Percentiles rank a stretch among this genome's conserved stretches.
Evolutionary conservation across 2,888 invertebrate species (phyloP).

Genomic region (Dorcus parallelipipedus): DNA sequence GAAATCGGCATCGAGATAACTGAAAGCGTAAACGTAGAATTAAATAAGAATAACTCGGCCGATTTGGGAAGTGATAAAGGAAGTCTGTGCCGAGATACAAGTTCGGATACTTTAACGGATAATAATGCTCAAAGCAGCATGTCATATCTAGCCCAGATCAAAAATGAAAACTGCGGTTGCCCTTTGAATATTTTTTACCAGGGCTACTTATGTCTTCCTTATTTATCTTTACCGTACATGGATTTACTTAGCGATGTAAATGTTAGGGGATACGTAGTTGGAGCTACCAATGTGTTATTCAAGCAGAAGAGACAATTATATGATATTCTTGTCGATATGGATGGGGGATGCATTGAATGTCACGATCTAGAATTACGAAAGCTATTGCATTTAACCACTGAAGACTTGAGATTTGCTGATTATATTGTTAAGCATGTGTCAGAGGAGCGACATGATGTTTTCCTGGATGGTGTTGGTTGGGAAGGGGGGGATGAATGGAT

Average conservation of each 20-base stretch:
- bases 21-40: slow-evolving; percentile 40
- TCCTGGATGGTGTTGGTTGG: slow-evolving; percentile 72
- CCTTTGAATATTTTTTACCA: slow-evolving; percentile 85
- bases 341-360: slow-evolving; percentile 79
- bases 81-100: slow-evolving; percentile 66
- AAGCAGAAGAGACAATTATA: slow-evolving; percentile 90
- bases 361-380: slow-evolving; percentile 76
- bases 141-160: slow-evolving; percentile 61
- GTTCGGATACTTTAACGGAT: slow-evolving; percentile 61
- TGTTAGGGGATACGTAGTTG: slow-evolving; percentile 83
- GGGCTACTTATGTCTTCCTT: slow-evolving; percentile 93
- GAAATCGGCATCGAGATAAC: slow-evolving; percentile 46
- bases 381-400: slow-evolving; percentile 85
- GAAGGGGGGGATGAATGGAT: slow-evolving; percentile 98
- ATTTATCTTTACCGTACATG: slow-evolving; percentile 90
- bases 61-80: slow-evolving; percentile 37
- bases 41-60: slow-evolving; percentile 31
- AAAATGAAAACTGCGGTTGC: slow-evolving; percentile 76
- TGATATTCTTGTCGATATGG: slow-evolving; percentile 89
- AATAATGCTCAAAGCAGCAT: slow-evolving; percentile 57
- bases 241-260: slow-evolving; percentile 86
- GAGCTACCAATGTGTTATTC: slow-evolving; percentile 98
- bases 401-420: slow-evolving; percentile 90
- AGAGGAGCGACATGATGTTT: slow-evolving; percentile 64
- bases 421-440: slow-evolving; percentile 76